These are phyloP conservation scores for Charadrius vociferus DNA, from an alignment of 2,113 vertebrate genomes.

Conservation along the genomic window DNA sequence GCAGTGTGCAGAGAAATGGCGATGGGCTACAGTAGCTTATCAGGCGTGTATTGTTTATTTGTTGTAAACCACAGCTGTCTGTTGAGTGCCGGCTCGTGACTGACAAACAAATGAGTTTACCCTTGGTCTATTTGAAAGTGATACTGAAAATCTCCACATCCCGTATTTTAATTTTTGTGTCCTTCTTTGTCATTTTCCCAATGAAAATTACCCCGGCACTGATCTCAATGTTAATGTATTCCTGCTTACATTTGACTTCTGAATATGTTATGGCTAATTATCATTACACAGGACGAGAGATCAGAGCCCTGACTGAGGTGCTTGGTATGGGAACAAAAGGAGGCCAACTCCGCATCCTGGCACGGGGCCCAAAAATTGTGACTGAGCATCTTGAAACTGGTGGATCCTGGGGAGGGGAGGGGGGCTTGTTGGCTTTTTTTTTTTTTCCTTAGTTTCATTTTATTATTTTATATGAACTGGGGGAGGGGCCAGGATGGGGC, in stretches of 20 bases:
- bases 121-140: slow-evolving; percentile 23
- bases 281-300: slow-evolving; percentile 86
- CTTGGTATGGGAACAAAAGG: slow-evolving; percentile 84
- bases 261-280: slow-evolving; percentile 97
- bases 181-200: slow-evolving; percentile 86
- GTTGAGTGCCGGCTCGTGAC: slow-evolving; percentile 19
- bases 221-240: slow-evolving; percentile 93
- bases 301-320: slow-evolving; percentile 82
- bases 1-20: slow-evolving; percentile 4
- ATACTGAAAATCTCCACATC: background rate
- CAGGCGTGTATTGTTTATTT: slow-evolving; percentile 37
- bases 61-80: slow-evolving; percentile 37
- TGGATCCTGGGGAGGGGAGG: background rate
- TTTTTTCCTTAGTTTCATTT: background rate
- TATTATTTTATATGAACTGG: slow-evolving; percentile 9
- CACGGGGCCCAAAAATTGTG: slow-evolving; percentile 79
- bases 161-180: slow-evolving; percentile 59
- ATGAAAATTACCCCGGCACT: slow-evolving; percentile 77
- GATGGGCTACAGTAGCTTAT: slow-evolving; percentile 26
- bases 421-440: background rate
- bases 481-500: slow-evolving; percentile 67
- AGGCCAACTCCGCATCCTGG: slow-evolving; percentile 84
- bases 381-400: slow-evolving; percentile 71
- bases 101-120: slow-evolving; percentile 42
- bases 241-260: slow-evolving; percentile 94